A percentile compares a stretch with the other conserved stretches of the same genome.
phyloP scores from a whole-genome alignment of 2,113 vertebrate genomes.

The Microcebus ravelobensis region DNA sequence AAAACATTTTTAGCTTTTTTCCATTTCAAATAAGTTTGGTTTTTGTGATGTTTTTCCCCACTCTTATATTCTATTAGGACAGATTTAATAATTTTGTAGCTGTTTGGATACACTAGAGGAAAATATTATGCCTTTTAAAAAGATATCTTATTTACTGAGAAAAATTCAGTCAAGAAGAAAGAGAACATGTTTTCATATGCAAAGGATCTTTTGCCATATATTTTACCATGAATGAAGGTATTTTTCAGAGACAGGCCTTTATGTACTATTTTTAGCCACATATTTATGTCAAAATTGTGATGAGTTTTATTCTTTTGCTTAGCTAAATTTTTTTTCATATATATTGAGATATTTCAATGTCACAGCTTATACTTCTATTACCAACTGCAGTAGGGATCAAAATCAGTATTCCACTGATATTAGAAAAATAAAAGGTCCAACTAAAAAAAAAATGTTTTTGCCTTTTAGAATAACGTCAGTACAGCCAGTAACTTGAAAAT shows the following conservation, averaged over 20 bases:
- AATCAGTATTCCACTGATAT: background rate
- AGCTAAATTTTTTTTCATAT: background rate
- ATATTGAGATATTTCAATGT: background rate
- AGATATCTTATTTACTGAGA: background rate
- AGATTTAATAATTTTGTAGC: conserved; percentile 16
- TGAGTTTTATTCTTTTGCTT: background rate
- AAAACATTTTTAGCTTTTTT: background rate
- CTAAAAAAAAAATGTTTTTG: background rate
- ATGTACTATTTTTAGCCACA: background rate
- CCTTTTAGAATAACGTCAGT: conserved; percentile 57
- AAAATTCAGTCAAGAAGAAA: conserved; percentile 16
- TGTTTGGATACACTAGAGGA: background rate
- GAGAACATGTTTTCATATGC: background rate
- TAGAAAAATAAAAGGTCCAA: conserved; percentile 42
- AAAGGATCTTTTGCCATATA: background rate
- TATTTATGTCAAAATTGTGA: conserved; percentile 13
- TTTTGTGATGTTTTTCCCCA: background rate
- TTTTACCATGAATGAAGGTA: background rate
- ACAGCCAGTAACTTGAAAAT: conserved; percentile 46
- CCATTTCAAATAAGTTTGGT: background rate
- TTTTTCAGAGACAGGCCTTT: background rate
- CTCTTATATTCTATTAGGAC: background rate
- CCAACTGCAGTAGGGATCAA: background rate
- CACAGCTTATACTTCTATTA: background rate
- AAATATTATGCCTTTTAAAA: background rate